These are phyloP conservation scores for Noctua janthina DNA, from an alignment of 2,888 invertebrate genomes.

Conservation along the genomic window DNA sequence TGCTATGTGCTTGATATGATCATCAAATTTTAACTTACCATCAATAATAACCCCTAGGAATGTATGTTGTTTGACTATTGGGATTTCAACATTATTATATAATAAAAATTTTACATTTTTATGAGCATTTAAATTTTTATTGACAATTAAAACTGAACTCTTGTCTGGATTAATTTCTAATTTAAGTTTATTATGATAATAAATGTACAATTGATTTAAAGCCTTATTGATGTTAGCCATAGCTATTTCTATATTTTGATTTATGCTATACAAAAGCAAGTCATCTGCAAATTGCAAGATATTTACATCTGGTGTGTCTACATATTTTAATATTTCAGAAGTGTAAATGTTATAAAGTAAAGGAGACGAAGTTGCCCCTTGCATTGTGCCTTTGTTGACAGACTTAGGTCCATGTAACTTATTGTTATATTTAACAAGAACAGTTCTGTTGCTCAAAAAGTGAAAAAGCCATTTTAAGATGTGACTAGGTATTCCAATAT, in stretches of 20 bases:
- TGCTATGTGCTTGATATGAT: slow-evolving; percentile 17
- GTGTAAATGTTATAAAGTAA: neutral
- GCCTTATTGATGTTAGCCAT: slow-evolving; percentile 5
- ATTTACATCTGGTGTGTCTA: neutral
- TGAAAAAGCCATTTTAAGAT: neutral
- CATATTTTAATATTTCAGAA: slow-evolving; percentile 7
- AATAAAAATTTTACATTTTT: neutral
- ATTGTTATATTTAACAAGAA: slow-evolving; percentile 1
- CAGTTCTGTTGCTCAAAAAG: neutral
- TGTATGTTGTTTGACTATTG: slow-evolving; percentile 4
- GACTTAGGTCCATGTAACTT: neutral
- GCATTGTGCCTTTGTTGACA: slow-evolving; percentile 11
- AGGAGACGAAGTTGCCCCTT: slow-evolving; percentile 3
- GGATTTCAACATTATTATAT: neutral
- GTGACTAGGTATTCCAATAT: neutral
- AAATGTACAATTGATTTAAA: slow-evolving; percentile 1
- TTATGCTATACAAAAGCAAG: slow-evolving; percentile 19
- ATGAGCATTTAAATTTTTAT: neutral
- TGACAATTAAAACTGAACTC: neutral
- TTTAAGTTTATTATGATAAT: slow-evolving; percentile 2
- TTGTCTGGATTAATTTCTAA: slow-evolving; percentile 2
- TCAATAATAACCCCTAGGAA: slow-evolving; percentile 7
- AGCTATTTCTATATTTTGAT: slow-evolving; percentile 8
- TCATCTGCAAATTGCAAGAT: slow-evolving; percentile 7
- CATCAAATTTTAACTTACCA: slow-evolving; percentile 12